phyloP scores from a whole-genome alignment of 1,140 invertebrate species.

The Listronotus bonariensis region DNA sequence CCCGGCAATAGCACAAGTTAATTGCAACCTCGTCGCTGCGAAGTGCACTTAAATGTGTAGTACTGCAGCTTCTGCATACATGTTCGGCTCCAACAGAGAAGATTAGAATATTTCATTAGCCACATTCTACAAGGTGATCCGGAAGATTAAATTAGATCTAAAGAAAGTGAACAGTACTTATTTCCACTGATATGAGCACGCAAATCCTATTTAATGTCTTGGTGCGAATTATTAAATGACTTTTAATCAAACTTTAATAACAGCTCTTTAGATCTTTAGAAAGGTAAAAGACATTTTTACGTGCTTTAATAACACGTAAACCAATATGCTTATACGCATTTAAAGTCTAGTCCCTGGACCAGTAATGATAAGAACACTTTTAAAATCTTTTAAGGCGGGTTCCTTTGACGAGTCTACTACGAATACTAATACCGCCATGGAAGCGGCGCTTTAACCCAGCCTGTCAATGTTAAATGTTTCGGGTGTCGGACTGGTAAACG shows the following conservation, averaged over 20 bases:
- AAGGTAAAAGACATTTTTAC: background rate
- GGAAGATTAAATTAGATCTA: conserved; percentile 8
- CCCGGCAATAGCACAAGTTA: conserved; percentile 46
- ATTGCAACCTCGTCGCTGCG: conserved; percentile 33
- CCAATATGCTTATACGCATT: too few species aligned
- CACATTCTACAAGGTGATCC: conserved; percentile 9
- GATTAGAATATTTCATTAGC: conserved; percentile 12
- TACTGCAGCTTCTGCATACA: conserved; percentile 8
- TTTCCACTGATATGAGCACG: background rate
- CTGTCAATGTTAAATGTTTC: too few species aligned
- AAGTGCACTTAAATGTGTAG: conserved; percentile 5
- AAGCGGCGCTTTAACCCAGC: too few species aligned
- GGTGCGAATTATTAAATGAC: background rate
- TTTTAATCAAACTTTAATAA: conserved; percentile 3
- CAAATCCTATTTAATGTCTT: conserved; percentile 3
- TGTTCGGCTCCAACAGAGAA: conserved; percentile 8
- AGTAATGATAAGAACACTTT: too few species aligned
- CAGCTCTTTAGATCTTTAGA: background rate
- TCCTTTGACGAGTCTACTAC: too few species aligned
- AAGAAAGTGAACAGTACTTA: conserved; percentile 10
- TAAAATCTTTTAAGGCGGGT: too few species aligned
- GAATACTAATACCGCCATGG: too few species aligned
- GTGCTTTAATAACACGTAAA: too few species aligned
- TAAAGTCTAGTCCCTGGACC: too few species aligned
- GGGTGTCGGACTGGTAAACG: too few species aligned